phyloP scores from a whole-genome alignment of 2,797 vertebrate species.

The Pangasius larnaudii region DNA sequence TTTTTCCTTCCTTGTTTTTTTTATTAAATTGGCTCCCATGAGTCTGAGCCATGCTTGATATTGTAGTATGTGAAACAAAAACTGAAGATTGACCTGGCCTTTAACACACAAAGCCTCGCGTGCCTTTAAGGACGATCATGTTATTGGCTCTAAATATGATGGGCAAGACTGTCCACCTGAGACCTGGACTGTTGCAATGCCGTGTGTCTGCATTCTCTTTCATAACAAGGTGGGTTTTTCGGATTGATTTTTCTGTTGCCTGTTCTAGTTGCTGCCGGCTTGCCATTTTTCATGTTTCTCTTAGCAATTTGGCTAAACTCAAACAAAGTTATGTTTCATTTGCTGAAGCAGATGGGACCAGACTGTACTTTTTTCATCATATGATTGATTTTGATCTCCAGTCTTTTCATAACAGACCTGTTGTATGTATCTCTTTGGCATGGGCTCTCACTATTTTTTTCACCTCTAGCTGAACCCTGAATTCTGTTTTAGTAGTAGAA shows the following conservation, averaged over 20 bases:
- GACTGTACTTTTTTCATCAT: not conserved
- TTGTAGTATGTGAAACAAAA: constrained; percentile 7
- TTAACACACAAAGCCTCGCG: not conserved
- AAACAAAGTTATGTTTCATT: constrained; percentile 2
- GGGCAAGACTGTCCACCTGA: not conserved
- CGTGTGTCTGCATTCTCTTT: not conserved
- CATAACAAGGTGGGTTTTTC: not conserved
- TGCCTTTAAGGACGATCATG: constrained; percentile 13
- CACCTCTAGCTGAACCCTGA: constrained; percentile 24
- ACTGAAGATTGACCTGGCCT: constrained; percentile 13
- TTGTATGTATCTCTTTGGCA: not conserved
- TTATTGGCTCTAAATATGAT: constrained; percentile 13
- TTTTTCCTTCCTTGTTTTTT: constrained; percentile 45
- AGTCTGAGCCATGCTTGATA: constrained; percentile 7
- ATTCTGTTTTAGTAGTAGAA: not conserved
- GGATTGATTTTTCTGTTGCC: not conserved
- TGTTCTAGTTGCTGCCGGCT: constrained; percentile 4
- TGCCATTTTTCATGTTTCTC: constrained; percentile 13
- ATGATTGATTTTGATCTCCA: not conserved
- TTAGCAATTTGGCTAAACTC: not conserved
- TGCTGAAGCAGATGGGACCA: constrained; percentile 17
- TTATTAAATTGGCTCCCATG: constrained; percentile 16
- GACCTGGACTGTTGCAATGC: not conserved
- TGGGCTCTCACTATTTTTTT: not conserved
- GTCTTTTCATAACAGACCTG: constrained; percentile 5